Base-by-base conservation (phyloP, 1,140 invertebrate genomes). In the Drosophila navojoa region DNA sequence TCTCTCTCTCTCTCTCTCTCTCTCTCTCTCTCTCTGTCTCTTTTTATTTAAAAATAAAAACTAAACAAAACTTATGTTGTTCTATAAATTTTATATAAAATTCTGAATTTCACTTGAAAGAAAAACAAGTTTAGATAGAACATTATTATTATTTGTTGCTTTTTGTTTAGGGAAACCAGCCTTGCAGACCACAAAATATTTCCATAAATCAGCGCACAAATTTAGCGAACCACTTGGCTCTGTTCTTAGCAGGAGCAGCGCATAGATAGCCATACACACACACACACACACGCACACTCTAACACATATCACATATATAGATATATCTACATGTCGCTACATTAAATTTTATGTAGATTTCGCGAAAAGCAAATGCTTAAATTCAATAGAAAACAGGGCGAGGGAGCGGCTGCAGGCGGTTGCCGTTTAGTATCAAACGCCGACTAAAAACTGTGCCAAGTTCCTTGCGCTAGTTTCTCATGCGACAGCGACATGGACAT, bases 401-500 rank as follows among this genome's bases (percentile, higher is more conserved):
- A 32, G 13, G 19, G 40, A 32, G 58, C 42, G 58, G 40, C 22
- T 15, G 9, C 19, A 15, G 52, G n/a, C 44, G 47, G 40, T 49
- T 22, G 29, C 53, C 71, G 74, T 57, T 72, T 77, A 55, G 67
- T 67, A 71, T 76, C 73, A 76, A 78, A 71, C 73, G 67, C 75
- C 61, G 70, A 74, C 64, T 74, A 71, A 71, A 73, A 84, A 77
- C 77, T 89, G 84, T 89, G 84, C 84, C 85, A 89, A 89, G 84
- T 89, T 89, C 84, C 79, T 82, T 80, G 79, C 81, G 77, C 81
- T 78, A 84, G 79, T 76, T 84, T 76, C 80, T 16, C 42, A 16
- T 64, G 57, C 72, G 72, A 85, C 81, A 86, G 86, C 75, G 73
- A 89, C 79, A 76, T 74, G 74, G 71, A 73, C 71, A 73, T 73